Evolutionary conservation across 1,140 invertebrate genomes (phyloP), one percentile per base, ranked within the genome.

Genomic region (Hydropsyche tenuis): DNA sequence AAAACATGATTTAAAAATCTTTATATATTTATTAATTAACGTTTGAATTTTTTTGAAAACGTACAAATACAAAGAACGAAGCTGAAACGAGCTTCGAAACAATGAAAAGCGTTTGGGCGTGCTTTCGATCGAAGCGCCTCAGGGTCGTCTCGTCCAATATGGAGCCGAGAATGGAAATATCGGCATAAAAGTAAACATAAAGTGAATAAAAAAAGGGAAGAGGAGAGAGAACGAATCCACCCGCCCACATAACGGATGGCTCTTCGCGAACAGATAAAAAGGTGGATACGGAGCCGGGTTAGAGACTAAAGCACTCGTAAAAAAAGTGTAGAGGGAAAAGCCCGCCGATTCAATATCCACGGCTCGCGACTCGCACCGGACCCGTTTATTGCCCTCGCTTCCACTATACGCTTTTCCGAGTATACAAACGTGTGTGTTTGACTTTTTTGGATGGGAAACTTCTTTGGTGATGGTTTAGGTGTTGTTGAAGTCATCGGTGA

Each of bases 171-270:
- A 70, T 70, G 68, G 68, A 70, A 70, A 70, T 70, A 70, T 70
- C 68, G 68, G 68, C 68, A 56, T 70, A 70, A 70, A 70, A 70
- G 68, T 70, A 70, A 70, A 70, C 68, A 70, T 70, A 70, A 70
- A 70, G 51, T 70, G 68, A 70, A 70, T 70, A 70, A 70, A 70
- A 70, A 70, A 60, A 48, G 11, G 16, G 5, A 43, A 43, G 12
- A 43, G 5, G 12, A 12, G 12, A 65, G 66, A n/a, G n/a, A n/a
- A n/a, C 25, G 68, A 70, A 70, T 70, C 68, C 68, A 22, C 66
- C n/a, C n/a, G n/a, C n/a, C 9, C 30, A 9, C 68, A 56, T 56
- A 56, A 70, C 48, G 68, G 48, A 70, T 70, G 51, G 46, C 68
- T 70, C 12, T 56, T 42, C 63, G 11, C 25, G 23, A 27, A 25